Base-by-base conservation (phyloP, 2,113 vertebrate species). In the Equus quagga region DNA sequence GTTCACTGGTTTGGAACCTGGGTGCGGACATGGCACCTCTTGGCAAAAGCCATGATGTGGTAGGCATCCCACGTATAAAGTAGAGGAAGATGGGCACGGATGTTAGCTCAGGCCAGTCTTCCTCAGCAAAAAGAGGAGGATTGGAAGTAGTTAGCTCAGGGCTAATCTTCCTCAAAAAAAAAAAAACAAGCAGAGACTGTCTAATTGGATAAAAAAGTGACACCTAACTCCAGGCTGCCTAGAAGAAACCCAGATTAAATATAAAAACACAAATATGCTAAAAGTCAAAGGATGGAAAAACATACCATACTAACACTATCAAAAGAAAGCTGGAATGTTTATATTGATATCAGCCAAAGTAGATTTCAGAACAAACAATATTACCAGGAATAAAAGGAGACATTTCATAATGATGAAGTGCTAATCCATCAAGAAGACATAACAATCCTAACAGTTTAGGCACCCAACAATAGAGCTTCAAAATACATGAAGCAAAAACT, bases 281-380 rank as follows among this genome's bases (percentile, higher is more conserved):
- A 73, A 89, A 94, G 33, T 18, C 60, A 85, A 92, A 92, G 46
- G 64, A 69, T 58, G 56, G 44, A 19, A 44, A 62, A 62, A 78
- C n/a, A 85, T 51, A 33, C 21, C 23, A 83, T 12, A 56, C 23
- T 67, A 86, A 62, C 21, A 28, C 11, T 65, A 80, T 46, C 19
- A 60, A 89, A 85, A 94, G 54, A 80, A 85, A 92, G 21, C 60
- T 89, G 33, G 17, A 49, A 81, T 81, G 33, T 19, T 56, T 51
- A 76, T 62, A 56, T 75, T 89, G 54, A 67, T 8, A 51, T 21
- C 58, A 91, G 12, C 10, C 31, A 56, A 95, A 95, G 58, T 44
- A 97, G 23, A 96, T 89, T 85, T 92, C 17, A 85, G 65, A 92
- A 94, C 41, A 96, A 87, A 87, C 69, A 83, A 14, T 54, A 97